Evolutionary conservation across 2,888 invertebrate species (phyloP), one percentile per base, ranked within the genome.

Genomic region (Polylopha cassiicola): DNA sequence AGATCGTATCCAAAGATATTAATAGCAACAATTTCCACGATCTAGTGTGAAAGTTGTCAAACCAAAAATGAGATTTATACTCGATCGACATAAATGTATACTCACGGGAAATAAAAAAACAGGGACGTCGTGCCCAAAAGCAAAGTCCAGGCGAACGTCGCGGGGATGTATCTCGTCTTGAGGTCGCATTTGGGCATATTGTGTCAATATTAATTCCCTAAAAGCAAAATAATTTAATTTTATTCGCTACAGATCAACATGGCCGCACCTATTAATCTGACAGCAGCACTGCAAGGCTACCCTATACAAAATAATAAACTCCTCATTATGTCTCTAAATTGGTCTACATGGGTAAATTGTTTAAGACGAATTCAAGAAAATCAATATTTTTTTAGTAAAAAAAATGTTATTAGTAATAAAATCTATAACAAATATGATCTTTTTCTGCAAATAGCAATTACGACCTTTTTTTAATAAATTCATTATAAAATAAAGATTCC

Each of bases 31-130:
- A 70, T 67, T 43, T 69, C 67, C 67, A 72, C 60, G 69, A 74
- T 73, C 67, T 66, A 61, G 61, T 69, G 80, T 79, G 82, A 84
- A 85, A 84, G 84, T 84, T 80, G 80, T 74, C 77, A 80, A 75
- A 74, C 63, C 65, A 66, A 78, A 76, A 73, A 68, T 72, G 51
- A 61, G 74, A 73, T 72, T 71, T 70, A 66, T 63, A 72, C 58
- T 55, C 58, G 58, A 66, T 71, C 63, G 66, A 72, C 65, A 69
- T 70, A 65, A 66, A 62, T 73, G 66, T 74, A 76, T 86, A 96
- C 97, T 97, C 89, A 98, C 98, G 97, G 97, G 87, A 94, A 98
- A 86, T 94, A 95, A 89, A 97, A 98, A 90, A 98, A 98, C 67
- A 96, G 89, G 72, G 93, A 92, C 61, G 98, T 98, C 62, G 97